Conservation (phyloP, 2,797 vertebrate species). For the Knipowitschia caucasica region DNA sequence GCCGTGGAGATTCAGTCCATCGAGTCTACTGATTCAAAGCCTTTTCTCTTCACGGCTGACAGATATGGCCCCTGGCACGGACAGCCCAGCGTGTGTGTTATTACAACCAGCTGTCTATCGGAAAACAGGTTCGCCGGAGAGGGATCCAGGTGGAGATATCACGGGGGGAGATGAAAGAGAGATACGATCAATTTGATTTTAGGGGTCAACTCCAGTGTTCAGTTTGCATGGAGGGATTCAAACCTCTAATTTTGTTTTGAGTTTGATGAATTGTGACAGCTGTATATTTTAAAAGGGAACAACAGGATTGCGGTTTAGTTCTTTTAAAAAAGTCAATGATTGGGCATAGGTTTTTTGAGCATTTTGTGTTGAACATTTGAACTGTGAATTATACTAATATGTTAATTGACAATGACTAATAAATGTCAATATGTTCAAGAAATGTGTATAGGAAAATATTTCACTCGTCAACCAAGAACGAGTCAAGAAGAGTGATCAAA, state of each 20-base stretch:
- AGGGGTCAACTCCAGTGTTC: too few species aligned
- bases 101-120: constrained; percentile 20
- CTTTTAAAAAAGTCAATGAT: too few species aligned
- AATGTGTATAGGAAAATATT: too few species aligned
- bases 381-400: too few species aligned
- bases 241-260: background rate
- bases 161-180: background rate
- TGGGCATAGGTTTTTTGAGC: too few species aligned
- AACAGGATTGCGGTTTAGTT: too few species aligned
- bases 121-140: constrained; percentile 7
- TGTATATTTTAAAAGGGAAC: background rate
- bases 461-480: too few species aligned
- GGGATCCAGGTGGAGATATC: constrained; percentile 15
- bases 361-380: too few species aligned
- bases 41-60: background rate
- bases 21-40: background rate
- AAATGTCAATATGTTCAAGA: too few species aligned
- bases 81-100: constrained; percentile 11
- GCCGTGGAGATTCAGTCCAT: background rate
- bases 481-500: too few species aligned
- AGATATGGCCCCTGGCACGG: background rate
- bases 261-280: background rate
- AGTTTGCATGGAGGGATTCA: background rate
- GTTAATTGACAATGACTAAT: too few species aligned
- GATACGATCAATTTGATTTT: background rate